These are phyloP conservation scores for Florisuga fusca DNA, from an alignment of 2,797 vertebrate species.

Conservation along the genomic window DNA sequence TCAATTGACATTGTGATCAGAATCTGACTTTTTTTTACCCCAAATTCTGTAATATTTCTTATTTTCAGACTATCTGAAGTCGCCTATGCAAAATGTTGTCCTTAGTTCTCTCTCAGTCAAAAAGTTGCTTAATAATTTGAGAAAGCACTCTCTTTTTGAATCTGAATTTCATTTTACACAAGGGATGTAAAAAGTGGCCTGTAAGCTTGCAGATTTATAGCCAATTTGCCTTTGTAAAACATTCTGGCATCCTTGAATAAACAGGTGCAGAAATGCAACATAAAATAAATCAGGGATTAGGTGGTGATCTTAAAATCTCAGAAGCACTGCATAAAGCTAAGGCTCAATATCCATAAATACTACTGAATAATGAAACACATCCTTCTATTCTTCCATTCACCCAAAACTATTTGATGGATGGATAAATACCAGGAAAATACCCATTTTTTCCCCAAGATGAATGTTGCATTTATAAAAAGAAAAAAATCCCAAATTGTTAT, in stretches of 20 bases:
- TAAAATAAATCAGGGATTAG: not conserved
- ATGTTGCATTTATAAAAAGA: not conserved
- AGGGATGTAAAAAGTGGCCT: not conserved
- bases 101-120: not conserved
- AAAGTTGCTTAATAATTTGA: not conserved
- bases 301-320: not conserved
- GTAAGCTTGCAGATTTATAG: not conserved
- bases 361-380: not conserved
- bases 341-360: not conserved
- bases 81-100: not conserved
- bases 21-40: not conserved
- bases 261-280: not conserved
- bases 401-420: not conserved
- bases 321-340: not conserved
- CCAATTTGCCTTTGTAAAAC: not conserved
- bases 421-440: not conserved
- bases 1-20: not conserved
- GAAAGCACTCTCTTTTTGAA: not conserved
- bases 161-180: not conserved
- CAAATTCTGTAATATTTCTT: not conserved
- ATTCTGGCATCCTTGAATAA: not conserved
- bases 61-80: not conserved
- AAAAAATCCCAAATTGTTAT: not conserved
- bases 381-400: not conserved
- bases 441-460: not conserved